These are phyloP conservation scores for Macropodus opercularis DNA, from an alignment of 2,797 vertebrate genomes.

Conservation along the genomic window DNA sequence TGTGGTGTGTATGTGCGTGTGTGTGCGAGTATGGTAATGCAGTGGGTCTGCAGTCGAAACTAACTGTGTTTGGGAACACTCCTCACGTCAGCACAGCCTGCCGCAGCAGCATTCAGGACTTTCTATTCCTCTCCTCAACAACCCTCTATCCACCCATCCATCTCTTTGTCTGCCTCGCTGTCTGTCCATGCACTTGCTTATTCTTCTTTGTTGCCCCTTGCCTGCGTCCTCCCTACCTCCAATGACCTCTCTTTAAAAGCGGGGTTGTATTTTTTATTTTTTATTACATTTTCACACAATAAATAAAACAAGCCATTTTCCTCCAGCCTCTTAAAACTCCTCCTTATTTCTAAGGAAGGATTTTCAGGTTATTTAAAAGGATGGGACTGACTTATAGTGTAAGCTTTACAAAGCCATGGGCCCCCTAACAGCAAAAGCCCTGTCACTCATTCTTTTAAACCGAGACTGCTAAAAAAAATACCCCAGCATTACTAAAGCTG, in stretches of 20 bases:
- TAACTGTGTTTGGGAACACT: constrained; percentile 79
- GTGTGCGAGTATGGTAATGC: constrained; percentile 67
- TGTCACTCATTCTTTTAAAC: constrained; percentile 36
- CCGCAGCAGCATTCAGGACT: constrained; percentile 73
- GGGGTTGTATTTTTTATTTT: background rate
- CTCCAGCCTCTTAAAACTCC: too few relatives aligned
- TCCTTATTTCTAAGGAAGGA: constrained; percentile 15
- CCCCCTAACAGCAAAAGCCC: constrained; percentile 17
- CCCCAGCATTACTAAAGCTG: constrained; percentile 6
- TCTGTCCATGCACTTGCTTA: constrained; percentile 38
- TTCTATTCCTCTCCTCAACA: constrained; percentile 69
- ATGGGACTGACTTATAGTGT: constrained; percentile 42
- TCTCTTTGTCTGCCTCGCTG: constrained; percentile 57
- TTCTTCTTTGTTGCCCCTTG: constrained; percentile 27
- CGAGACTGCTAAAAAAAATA: constrained; percentile 14
- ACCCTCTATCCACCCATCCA: constrained; percentile 59
- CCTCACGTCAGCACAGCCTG: constrained; percentile 77
- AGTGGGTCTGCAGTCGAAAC: constrained; percentile 72
- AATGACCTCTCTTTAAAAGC: constrained; percentile 18
- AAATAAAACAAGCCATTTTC: constrained; percentile 17
- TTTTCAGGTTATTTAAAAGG: constrained; percentile 39
- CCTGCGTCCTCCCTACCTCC: background rate
- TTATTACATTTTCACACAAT: constrained; percentile 1
- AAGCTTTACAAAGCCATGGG: constrained; percentile 40
- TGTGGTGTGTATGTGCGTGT: constrained; percentile 25